Evolutionary conservation across 2,113 vertebrate species (phyloP), one percentile per base, ranked within the genome.

Genomic region (Dasyornis broadbenti): DNA sequence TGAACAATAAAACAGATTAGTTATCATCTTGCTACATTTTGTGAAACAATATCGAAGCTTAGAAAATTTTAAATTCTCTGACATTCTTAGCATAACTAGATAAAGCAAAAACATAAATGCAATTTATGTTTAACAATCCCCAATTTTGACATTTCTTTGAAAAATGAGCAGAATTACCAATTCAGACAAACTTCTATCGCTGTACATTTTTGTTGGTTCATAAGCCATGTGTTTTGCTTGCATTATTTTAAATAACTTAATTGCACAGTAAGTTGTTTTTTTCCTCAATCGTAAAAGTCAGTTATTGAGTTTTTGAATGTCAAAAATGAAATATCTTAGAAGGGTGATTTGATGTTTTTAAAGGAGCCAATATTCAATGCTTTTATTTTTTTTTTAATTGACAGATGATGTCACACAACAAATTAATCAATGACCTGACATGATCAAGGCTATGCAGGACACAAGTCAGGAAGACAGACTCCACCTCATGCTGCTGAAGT

Each of bases 1-100:
- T 71, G 82, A 96, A 95, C 88, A 96, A 94, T 96, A 94, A 78
- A 92, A 73, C 82, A 97, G 88, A 96, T 95, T 91, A 78, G 63
- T 92, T 96, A 97, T 95, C 96, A 91, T 82, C 80, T 86, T 92
- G 72, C 75, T 94, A 78, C 77, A 95, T 94, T 97, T 85, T 75
- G 31, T 68, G 69, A 56, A 89, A 95, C 79, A 93, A 66, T 89
- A 96, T 27, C 2, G 2, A 84, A 83, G 90, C 95, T 64, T 60
- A 26, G 52, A 84, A 93, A 93, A 92, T 79, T 95, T 81, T 52
- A 66, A 88, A 80, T 95, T 96, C 69, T 63, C 64, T 69, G 53
- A 60, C 82, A 93, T 81, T 80, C 71, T 87, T 86, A 85, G 33
- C 13, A 2, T 60, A 86, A 92, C 63, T 28, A 92, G 95, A 96